phyloP scores from a whole-genome alignment of 2,797 vertebrate species.

The Pseudochromis fuscus region DNA sequence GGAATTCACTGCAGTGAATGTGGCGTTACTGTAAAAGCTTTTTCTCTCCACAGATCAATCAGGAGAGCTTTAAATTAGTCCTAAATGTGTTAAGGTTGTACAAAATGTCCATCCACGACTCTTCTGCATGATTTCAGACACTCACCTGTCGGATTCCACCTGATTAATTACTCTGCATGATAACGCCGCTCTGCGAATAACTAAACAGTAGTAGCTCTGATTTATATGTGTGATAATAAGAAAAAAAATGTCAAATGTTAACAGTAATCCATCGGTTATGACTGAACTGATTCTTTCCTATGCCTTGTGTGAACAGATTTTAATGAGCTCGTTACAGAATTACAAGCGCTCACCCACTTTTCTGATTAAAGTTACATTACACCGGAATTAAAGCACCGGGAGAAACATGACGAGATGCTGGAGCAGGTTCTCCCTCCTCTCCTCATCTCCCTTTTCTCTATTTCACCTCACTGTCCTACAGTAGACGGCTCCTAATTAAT shows the following conservation, averaged over 20 bases:
- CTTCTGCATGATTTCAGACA: slow-evolving; percentile 32
- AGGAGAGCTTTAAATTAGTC: slow-evolving; percentile 5
- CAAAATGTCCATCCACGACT: slow-evolving; percentile 12
- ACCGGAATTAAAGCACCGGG: slow-evolving; percentile 39
- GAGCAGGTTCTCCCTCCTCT: neutral
- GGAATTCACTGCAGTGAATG: slow-evolving; percentile 56
- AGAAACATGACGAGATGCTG: slow-evolving; percentile 32
- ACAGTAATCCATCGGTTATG: slow-evolving; percentile 8
- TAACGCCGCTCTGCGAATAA: slow-evolving; percentile 26
- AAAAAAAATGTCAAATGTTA: slow-evolving; percentile 1
- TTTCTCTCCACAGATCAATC: slow-evolving; percentile 8
- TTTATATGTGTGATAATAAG: slow-evolving; percentile 16
- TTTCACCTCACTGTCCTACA: slow-evolving; percentile 49
- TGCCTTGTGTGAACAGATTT: slow-evolving; percentile 41
- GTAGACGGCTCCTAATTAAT: slow-evolving; percentile 56
- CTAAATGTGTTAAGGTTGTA: slow-evolving; percentile 1
- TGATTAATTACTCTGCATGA: slow-evolving; percentile 56
- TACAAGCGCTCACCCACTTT: slow-evolving; percentile 58
- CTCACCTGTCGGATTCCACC: slow-evolving; percentile 75
- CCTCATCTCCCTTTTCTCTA: neutral
- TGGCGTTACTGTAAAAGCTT: slow-evolving; percentile 48
- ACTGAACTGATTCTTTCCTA: slow-evolving; percentile 16
- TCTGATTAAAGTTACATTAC: slow-evolving; percentile 67
- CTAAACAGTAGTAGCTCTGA: slow-evolving; percentile 1
- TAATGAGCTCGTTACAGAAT: slow-evolving; percentile 59